Evolutionary conservation across 2,113 vertebrate species (phyloP), one percentile per base, ranked within the genome.

Genomic region (Camelus dromedarius): DNA sequence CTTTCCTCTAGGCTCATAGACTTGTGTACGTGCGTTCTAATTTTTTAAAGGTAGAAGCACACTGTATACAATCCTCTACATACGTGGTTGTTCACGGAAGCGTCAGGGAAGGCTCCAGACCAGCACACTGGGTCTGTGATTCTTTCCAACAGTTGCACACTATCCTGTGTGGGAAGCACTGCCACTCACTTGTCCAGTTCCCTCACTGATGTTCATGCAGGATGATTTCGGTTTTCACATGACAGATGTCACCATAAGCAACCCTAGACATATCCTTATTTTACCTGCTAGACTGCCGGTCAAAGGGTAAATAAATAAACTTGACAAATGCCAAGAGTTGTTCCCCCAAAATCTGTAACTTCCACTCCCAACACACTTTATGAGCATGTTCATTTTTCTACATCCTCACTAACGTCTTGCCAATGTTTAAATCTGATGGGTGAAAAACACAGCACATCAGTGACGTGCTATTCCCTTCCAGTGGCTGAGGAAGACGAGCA

Each of bases 21-120:
- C 52, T 28, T 6, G 12, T 6, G 5, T 3, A 3, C 0, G 8
- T 12, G 38, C 42, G 24, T 67, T 66, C 73, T 46, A 58, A 46
- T 2, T 26, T 86, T 46, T 32, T 15, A 66, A 75, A 86, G 48
- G 46, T 0, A 48, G 13, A 80, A 20, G 18, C 35, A 3, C 0
- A 24, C 24, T 15, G 35, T 6, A 38, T 50, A 67, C 28, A 4
- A 19, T 1, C 10, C 24, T 30, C 32, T 2, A 19, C 5, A 8
- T 0, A 0, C 0, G 3, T 0, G 9, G 0, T 0, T 13, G 8
- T 6, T 38, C 64, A 30, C 0, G 5, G 10, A 5, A 10, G 58
- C 52, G n/a, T 26, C 48, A 10, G 26, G 22, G 46, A 14, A 28
- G 0, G 46, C 56, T 56, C 82, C 35, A 58, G 54, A 28, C 72